These are phyloP conservation scores for Danionella cerebrum DNA, from an alignment of 2,113 vertebrate species.

Conservation along the genomic window DNA sequence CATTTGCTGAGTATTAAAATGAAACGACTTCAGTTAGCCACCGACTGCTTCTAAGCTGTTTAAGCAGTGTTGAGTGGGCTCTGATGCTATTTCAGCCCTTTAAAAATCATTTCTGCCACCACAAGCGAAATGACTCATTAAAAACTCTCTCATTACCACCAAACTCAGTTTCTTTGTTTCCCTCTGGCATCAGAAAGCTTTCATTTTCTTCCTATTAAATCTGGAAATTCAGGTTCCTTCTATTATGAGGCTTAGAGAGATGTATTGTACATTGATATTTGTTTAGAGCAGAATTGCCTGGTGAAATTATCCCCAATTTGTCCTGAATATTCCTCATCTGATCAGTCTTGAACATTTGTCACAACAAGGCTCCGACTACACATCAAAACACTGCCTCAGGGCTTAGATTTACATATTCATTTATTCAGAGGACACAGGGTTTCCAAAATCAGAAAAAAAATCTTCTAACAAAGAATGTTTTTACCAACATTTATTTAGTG, in stretches of 20 bases:
- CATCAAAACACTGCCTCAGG: background rate
- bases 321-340: constrained; percentile 15
- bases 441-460: too few species aligned
- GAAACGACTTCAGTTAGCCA: background rate
- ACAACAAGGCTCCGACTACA: background rate
- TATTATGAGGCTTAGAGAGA: constrained; percentile 21
- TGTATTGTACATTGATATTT: constrained; percentile 16
- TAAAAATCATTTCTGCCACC: constrained; percentile 28
- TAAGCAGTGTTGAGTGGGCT: constrained; percentile 12
- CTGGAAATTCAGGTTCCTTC: constrained; percentile 33
- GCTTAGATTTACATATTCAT: background rate
- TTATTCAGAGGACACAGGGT: too few species aligned
- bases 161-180: constrained; percentile 22
- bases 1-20: background rate
- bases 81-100: constrained; percentile 20
- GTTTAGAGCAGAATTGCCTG: constrained; percentile 8
- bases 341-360: constrained; percentile 3
- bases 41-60: background rate
- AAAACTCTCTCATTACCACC: constrained; percentile 32
- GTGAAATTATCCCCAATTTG: background rate
- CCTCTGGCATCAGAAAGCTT: constrained; percentile 32
- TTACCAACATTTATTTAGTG: too few species aligned
- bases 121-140: constrained; percentile 26
- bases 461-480: too few species aligned
- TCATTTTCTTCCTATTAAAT: constrained; percentile 36